Evolutionary conservation across 2,888 invertebrate genomes (phyloP).

Genomic region (Thumatha senex): DNA sequence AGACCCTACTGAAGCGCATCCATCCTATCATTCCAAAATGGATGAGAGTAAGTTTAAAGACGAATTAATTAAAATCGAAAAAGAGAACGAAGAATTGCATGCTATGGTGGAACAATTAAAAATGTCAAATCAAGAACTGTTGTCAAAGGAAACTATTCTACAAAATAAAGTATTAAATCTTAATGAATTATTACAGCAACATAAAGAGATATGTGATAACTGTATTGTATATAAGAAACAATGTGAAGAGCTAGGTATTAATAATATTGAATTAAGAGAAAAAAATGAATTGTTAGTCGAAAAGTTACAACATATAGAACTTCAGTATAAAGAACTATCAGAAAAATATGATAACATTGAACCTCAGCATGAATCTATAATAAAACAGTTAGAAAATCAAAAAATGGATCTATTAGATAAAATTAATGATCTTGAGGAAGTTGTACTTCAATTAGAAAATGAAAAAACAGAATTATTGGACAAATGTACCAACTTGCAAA

Average conservation of each 20-base stretch:
- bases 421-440: conserved; percentile 41
- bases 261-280: conserved; percentile 41
- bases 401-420: conserved; percentile 36
- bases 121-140: conserved; percentile 57
- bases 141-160: conserved; percentile 44
- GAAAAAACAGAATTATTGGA: conserved; percentile 18
- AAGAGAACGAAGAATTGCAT: conserved; percentile 75
- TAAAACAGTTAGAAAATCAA: conserved; percentile 42
- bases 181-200: conserved; percentile 51
- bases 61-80: conserved; percentile 68
- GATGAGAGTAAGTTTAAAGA: conserved; percentile 44
- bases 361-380: conserved; percentile 44
- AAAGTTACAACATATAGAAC: conserved; percentile 43
- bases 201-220: conserved; percentile 43
- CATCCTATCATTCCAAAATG: conserved; percentile 13
- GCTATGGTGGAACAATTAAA: conserved; percentile 60
- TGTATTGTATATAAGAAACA: conserved; percentile 48
- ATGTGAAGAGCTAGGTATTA: conserved; percentile 46
- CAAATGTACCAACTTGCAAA: conserved; percentile 13
- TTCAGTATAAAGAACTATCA: conserved; percentile 40
- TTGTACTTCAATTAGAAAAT: conserved; percentile 28
- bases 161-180: conserved; percentile 57
- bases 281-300: conserved; percentile 36
- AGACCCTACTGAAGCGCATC: conserved; percentile 41
- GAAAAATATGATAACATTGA: conserved; percentile 44